Evolutionary conservation across 2,113 vertebrate genomes (phyloP), one percentile per base, ranked within the genome.

Genomic region (Rhinopithecus roxellana): DNA sequence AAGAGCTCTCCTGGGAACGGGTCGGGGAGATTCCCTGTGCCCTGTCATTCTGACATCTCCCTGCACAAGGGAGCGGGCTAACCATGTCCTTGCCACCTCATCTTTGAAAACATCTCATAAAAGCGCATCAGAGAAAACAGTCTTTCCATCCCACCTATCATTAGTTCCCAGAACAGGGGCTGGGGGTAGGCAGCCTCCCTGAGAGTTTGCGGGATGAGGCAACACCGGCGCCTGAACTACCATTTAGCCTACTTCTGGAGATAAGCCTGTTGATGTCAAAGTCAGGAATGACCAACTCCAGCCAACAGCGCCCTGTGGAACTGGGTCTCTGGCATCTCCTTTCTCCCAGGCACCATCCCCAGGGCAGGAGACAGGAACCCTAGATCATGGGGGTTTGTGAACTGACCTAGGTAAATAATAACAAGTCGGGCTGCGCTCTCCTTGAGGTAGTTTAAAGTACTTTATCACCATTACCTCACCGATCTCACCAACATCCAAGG

Each of bases 61-160:
- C 8, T 10, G 38, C 30, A 55, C 61, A 1, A 32, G 77, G 22
- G 57, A 92, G 30, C 12, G 1, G 86, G 16, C 25, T 86, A 59
- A 25, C 92, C 30, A 43, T 13, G 30, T 89, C 78, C 78, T 72
- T 4, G 32, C 50, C 1, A 14, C 67, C 80, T 43, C 8, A 7
- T 17, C 90, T 97, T 96, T 52, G 61, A 64, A 88, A 93, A 77
- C 64, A 67, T 14, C 94, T 98, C 27, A 27, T 94, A 86, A 93
- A 90, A 38, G 20, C 32, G 32, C 85, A 40, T 90, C 90, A 74
- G 77, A 94, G 93, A 89, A 92, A 94, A 57, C 61, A 55, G 43
- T 61, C 80, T 81, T 96, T 80, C 77, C 70, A 45, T 70, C 30
- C 70, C 59, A 59, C 57, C 93, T 94, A 80, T 55, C 38, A 89